Percentiles rank a stretch among this genome's conserved stretches.
Conservation (phyloP, 2,888 invertebrate genomes). For the Congeria kusceri region DNA sequence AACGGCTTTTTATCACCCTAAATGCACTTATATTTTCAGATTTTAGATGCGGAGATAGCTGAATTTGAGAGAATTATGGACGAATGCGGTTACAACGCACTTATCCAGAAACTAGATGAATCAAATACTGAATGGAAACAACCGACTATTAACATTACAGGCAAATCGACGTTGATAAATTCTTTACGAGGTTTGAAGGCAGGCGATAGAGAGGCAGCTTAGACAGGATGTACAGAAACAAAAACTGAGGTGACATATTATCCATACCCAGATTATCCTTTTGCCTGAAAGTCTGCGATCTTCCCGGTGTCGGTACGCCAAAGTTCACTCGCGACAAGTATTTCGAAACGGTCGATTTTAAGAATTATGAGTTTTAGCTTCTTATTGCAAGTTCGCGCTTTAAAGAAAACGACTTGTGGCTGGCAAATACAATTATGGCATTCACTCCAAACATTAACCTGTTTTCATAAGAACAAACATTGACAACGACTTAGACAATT, state of each 20-base stretch:
- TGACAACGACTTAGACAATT: no score
- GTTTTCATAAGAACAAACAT: background rate
- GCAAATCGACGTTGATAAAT: constrained; percentile 10
- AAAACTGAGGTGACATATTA: constrained; percentile 8
- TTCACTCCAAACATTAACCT: background rate
- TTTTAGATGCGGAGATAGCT: background rate
- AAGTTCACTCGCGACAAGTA: background rate
- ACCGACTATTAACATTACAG: constrained; percentile 4
- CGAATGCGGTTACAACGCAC: background rate
- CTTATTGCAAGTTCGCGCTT: constrained; percentile 1
- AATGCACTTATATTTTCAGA: background rate
- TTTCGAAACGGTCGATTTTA: background rate
- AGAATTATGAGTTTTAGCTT: background rate
- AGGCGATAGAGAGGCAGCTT: background rate
- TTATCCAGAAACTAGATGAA: background rate
- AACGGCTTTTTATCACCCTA: no score
- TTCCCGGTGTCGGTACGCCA: constrained; percentile 5
- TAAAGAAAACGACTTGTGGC: constrained; percentile 16
- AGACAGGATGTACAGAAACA: constrained; percentile 5
- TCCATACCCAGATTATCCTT: background rate
- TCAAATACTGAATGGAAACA: constrained; percentile 10
- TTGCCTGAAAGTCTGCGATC: constrained; percentile 4
- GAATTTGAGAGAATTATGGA: background rate
- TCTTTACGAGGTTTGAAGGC: background rate
- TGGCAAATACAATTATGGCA: background rate